These are phyloP conservation scores for Callinectes sapidus DNA, from an alignment of 2,888 invertebrate genomes.

Conservation along the genomic window DNA sequence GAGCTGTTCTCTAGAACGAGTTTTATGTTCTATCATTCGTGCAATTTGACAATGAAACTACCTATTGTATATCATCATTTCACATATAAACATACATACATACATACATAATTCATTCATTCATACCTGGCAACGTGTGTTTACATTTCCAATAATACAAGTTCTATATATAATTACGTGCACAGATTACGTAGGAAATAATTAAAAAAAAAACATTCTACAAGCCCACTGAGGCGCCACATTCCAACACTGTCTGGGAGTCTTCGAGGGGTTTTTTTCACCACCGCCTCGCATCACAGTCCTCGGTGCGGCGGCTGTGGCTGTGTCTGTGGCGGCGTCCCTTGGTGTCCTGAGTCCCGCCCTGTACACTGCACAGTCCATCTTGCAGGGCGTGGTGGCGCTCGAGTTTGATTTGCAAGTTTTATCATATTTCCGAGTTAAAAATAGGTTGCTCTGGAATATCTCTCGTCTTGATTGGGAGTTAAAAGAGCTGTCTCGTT, in stretches of 20 bases:
- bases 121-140: background rate
- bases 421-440: conserved; percentile 17
- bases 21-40: no score
- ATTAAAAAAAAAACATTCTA: background rate
- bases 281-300: background rate
- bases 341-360: background rate
- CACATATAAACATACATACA: no score
- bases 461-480: background rate
- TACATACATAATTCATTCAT: background rate
- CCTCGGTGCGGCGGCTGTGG: no score
- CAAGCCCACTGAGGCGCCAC: background rate
- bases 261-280: background rate
- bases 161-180: background rate
- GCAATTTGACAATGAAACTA: no score
- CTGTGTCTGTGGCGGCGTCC: background rate
- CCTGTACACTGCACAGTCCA: background rate
- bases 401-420: background rate
- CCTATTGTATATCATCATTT: no score
- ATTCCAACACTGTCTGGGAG: background rate
- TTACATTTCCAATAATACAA: background rate
- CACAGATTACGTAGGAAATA: background rate
- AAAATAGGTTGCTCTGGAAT: background rate
- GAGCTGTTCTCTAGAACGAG: no score
- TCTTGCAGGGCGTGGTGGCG: background rate
- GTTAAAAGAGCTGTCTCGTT: conserved; percentile 31